Base-by-base conservation (phyloP, 2,113 vertebrate species). In the Macrotus californicus region DNA sequence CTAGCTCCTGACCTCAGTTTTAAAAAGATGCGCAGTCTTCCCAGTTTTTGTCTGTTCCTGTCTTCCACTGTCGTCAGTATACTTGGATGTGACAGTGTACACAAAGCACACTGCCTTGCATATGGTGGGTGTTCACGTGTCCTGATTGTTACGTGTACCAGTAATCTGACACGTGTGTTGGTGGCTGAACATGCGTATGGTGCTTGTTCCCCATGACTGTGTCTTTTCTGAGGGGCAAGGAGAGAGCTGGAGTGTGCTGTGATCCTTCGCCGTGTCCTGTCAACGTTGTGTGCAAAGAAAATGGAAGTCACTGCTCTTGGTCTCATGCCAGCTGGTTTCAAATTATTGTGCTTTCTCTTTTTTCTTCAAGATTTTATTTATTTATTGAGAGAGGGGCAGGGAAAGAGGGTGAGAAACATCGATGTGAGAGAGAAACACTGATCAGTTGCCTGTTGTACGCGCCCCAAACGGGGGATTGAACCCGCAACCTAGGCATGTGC, bases 271-370 rank as follows among this genome's bases (percentile, higher is more conserved):
- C 70, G 10, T 73, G 69, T 34, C 39, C 61, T 72, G 0, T 83
- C 54, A 46, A 69, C 36, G 1, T 92, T 73, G 95, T 87, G 90
- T 84, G 77, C 18, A 43, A 72, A 94, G 61, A 54, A 96, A 69
- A 83, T 92, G 85, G 36, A 59, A 75, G 85, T 41, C 14, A 14
- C 13, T 87, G 24, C 50, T 94, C 48, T 88, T 82, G 34, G 67
- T 46, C 64, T 96, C 69, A 34, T 54, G 61, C 15, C 86, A 93
- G 5, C 31, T 96, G 15, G 34, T 88, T 94, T 79, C 46, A 61
- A 80, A 88, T 41, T 39, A 66, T 39, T 76, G 24, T 84, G 79
- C 29, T 81, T 75, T 61, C n/a, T n/a, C n/a, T 56, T 56, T 61
- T 6, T 9, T 9, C 8, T 3, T 4, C 24, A 31, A 64, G 12